Evolutionary conservation across 2,113 vertebrate species (phyloP), one percentile per base, ranked within the genome.

Genomic region (Rhinoderma darwinii): DNA sequence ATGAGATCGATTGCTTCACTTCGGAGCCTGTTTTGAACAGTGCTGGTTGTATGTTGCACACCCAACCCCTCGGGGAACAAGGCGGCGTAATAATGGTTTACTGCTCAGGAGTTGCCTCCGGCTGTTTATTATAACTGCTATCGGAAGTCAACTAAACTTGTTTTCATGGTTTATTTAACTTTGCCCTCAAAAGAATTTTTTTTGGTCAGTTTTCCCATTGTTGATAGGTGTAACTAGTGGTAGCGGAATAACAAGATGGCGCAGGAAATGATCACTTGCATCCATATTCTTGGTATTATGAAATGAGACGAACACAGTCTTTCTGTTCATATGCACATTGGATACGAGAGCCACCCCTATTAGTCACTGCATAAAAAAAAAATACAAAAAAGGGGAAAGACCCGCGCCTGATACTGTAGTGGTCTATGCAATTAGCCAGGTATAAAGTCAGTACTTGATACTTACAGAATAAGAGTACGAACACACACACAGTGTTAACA

Each of bases 141-240:
- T 11, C 47, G 32, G 82, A 84, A 32, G 82, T 84, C 82, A 84
- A 75, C 70, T 74, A 59, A 80, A 74, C 47, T 75, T 74, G 82
- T 74, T 84, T 84, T 59, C 51, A 41, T 56, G 77, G 20, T 56
- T 80, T 80, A 47, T n/a, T 75, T 75, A 47, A 75, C 35, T 75
- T 54, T 47, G 32, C 54, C 30, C 25, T 47, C 15, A 79, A 59
- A 79, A 59, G 59, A 11, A n/a, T 79, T 63, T 81, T 61, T 22
- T 37, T 43, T 37, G 78, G 54, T 51, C 4, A 51, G 44, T 32
- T 1, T 30, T 77, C 44, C 2, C 27, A 30, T 77, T 77, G 27
- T 50, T 77, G 68, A 25, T 39, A 25, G 35, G 68, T 51, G 44
- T 32, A 77, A 41, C 43, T 30, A 50, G 14, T 1, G 41, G n/a